Conservation (phyloP, 1,140 invertebrate species). For the Oreohelix idahoensis region DNA sequence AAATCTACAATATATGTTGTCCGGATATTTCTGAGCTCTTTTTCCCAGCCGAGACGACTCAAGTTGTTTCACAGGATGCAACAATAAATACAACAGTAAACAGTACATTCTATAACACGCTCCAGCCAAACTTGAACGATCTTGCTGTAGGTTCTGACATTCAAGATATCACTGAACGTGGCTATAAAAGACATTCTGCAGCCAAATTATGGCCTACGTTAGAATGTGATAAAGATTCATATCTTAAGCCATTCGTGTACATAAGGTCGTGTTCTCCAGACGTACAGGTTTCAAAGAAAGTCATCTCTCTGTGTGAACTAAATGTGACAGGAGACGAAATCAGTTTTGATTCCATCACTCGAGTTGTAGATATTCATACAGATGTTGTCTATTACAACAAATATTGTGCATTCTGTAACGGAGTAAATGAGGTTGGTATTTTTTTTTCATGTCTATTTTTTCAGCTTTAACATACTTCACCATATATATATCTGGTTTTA, state of each 20-base stretch:
- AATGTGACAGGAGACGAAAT: neutral
- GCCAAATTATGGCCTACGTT: neutral
- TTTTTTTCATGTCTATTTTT: too few relatives aligned
- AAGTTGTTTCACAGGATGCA: neutral
- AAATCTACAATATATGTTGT: neutral
- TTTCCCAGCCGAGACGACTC: neutral
- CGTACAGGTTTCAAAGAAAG: neutral
- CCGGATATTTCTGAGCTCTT: neutral
- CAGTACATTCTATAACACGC: neutral
- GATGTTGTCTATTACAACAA: conserved; percentile 3
- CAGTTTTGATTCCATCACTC: neutral
- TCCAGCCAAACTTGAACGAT: neutral
- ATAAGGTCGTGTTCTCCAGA: neutral
- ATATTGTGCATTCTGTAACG: neutral
- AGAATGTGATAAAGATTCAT: neutral
- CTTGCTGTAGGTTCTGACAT: neutral
- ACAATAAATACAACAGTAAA: neutral
- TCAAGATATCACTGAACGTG: neutral
- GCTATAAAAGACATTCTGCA: neutral
- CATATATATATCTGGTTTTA: too few relatives aligned
- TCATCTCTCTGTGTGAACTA: neutral
- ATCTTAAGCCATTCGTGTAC: neutral
- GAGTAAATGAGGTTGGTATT: neutral
- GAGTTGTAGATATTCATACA: neutral
- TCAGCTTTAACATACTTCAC: too few relatives aligned